Base-by-base conservation (phyloP, 2,113 vertebrate genomes). In the Anarrhichthys ocellatus region DNA sequence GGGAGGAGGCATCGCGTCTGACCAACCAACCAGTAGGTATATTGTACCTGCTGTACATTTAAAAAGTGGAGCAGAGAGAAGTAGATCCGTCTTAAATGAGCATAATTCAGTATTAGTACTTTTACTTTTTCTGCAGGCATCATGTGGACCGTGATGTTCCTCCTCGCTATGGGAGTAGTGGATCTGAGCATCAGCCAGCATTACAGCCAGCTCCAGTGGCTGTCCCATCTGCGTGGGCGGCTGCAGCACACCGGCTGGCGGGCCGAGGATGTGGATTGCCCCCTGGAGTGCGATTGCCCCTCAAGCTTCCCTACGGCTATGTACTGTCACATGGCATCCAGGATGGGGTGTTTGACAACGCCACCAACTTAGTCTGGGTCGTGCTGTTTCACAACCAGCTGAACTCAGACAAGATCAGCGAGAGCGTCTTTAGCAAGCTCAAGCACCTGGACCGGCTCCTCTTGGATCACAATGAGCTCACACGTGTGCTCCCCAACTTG, bases 211-310 rank as follows among this genome's bases (percentile, higher is more conserved):
- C 81, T 92, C 44, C 89, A 88, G 56, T 92, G 92, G 92, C 73
- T 93, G 46, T 88, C 88, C 17, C 82, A 87, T 32, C 80, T 93
- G n/a, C 79, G 87, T 46, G 78, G 84, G 46, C 82, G 78, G 3
- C 32, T 80, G 44, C 75, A 71, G n/a, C 59, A 81, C 1, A 24
- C 83, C 63, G 0, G 44, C 71, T 84, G 71, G 90, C 86, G 42
- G 59, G 73, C 72, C 2, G 76, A 59, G 11, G 80, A 62, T 2
- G 58, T 50, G 59, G 94, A 98, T 83, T 99, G 97, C 90, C 96
- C 97, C 1, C 95, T 97, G 87, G 98, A 99, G 88, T 99, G 98
- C 9, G 96, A 96, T 73, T 99, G 98, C 83, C 98, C 97, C 10
- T 52, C 92, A 6, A 88, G 68, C 62, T 99, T 97, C 70, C 97